Percentiles rank a stretch among this genome's conserved stretches.
phyloP scores from a whole-genome alignment of 2,797 vertebrate genomes.

The Psittacula echo region DNA sequence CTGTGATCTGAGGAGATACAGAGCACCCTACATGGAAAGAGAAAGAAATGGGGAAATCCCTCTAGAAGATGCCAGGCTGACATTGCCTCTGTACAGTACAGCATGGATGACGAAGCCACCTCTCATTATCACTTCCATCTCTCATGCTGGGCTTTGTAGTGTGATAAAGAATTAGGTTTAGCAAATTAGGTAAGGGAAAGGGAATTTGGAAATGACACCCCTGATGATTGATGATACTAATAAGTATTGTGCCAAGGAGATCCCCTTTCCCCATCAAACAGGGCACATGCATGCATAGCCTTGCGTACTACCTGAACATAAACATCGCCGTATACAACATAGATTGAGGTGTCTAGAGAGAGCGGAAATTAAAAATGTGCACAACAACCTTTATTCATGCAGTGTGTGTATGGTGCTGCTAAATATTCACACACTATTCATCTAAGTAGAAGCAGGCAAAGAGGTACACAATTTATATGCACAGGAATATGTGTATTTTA shows the following conservation, averaged over 20 bases:
- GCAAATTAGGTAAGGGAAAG: conserved; percentile 69
- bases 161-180: conserved; percentile 71
- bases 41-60: background rate
- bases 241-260: conserved; percentile 57
- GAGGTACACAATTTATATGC: background rate
- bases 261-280: background rate
- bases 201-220: conserved; percentile 71
- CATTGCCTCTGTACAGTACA: conserved; percentile 35
- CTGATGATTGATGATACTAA: conserved; percentile 69
- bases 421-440: background rate
- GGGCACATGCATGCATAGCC: background rate
- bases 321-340: background rate
- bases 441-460: background rate
- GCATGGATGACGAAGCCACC: conserved; percentile 55
- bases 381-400: background rate
- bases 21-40: background rate
- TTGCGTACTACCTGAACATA: background rate
- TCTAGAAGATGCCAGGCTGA: conserved; percentile 22
- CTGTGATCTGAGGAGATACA: background rate
- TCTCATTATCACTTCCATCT: conserved; percentile 67
- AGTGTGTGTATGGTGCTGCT: background rate
- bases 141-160: conserved; percentile 55
- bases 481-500: conserved; percentile 5
- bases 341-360: background rate
- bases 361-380: background rate